phyloP scores from a whole-genome alignment of 1,140 invertebrate genomes.

The Diachasma alloeum region DNA sequence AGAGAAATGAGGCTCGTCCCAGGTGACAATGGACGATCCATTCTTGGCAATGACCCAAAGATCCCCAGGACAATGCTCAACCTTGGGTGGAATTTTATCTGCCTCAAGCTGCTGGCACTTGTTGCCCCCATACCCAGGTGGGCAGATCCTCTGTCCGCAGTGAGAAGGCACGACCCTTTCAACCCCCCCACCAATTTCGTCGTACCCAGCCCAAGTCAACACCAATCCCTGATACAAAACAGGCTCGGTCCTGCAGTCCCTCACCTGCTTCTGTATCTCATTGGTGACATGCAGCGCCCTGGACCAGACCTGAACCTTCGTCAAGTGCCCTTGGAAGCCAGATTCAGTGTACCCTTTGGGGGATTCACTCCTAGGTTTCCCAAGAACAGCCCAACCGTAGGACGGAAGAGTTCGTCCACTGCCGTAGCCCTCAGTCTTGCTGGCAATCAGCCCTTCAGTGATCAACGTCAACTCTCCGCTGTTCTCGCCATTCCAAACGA shows the following conservation, averaged over 20 bases:
- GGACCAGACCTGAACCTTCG: constrained; percentile 94
- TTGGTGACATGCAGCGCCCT: constrained; percentile 88
- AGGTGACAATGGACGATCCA: constrained; percentile 89
- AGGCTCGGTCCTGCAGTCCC: constrained; percentile 90
- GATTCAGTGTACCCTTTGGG: constrained; percentile 80
- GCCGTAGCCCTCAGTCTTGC: constrained; percentile 86
- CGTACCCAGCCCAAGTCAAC: constrained; percentile 93
- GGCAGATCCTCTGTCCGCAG: constrained; percentile 87
- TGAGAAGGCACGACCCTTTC: constrained; percentile 90
- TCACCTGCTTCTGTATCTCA: constrained; percentile 92
- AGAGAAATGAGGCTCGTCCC: constrained; percentile 92
- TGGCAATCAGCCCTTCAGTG: constrained; percentile 92
- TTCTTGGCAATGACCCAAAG: constrained; percentile 93
- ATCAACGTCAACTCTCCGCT: constrained; percentile 86
- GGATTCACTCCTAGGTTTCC: constrained; percentile 82
- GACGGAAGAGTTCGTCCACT: constrained; percentile 79
- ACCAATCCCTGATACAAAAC: constrained; percentile 87
- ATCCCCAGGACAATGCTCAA: constrained; percentile 91
- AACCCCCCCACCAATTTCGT: constrained; percentile 86
- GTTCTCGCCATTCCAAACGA: constrained; percentile 90
- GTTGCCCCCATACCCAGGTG: constrained; percentile 82
- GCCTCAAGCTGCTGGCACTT: constrained; percentile 86
- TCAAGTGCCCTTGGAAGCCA: constrained; percentile 94
- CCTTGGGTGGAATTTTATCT: constrained; percentile 84
- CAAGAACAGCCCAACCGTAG: constrained; percentile 90